Base-by-base conservation (phyloP, 2,888 invertebrate genomes). In the Holacanthella duospinosa region DNA sequence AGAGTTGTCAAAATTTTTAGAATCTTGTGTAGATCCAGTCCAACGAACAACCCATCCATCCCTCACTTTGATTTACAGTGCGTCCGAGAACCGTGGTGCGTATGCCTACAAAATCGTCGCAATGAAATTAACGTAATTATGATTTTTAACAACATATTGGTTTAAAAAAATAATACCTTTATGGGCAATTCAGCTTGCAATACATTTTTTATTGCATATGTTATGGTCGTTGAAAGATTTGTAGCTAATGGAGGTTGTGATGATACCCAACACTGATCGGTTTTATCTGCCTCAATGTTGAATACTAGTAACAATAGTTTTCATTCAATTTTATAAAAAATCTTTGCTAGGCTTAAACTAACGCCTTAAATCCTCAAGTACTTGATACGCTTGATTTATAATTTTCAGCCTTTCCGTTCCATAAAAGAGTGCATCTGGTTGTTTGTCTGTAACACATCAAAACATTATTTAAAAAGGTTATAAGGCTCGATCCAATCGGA, bases 21-120 rank as follows among this genome's bases (percentile, higher is more conserved):
- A n/a, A n/a, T 60, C 55, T 21, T 55, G 55, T 9, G 25, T 36
- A n/a, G 60, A 60, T 3, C 54, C 55, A 12, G n/a, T 9, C 55
- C 55, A 60, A 4, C 60, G 3, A 6, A 43, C 60, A 2, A 53
- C 16, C 48, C 19, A 21, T 9, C 16, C 48, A 4, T 48, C 21
- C 48, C 12, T 4, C 48, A 48, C n/a, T 48, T 48, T 48, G 6
- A 4, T 9, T n/a, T 9, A 21, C 48, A 48, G 19, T 4, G 16
- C 12, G 12, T 48, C 21, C 48, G 48, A 48, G 16, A 4, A 9
- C 48, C 48, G 21, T 48, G 48, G 48, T 48, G 48, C 6, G 36
- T 36, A 16, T 36, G 9, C 36, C 36, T 36, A 36, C 36, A 36
- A 36, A 36, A n/a, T n/a, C n/a, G n/a, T n/a, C n/a, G n/a, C n/a